Base-by-base conservation (phyloP, 2,113 vertebrate species). In the Fregata magnificens region DNA sequence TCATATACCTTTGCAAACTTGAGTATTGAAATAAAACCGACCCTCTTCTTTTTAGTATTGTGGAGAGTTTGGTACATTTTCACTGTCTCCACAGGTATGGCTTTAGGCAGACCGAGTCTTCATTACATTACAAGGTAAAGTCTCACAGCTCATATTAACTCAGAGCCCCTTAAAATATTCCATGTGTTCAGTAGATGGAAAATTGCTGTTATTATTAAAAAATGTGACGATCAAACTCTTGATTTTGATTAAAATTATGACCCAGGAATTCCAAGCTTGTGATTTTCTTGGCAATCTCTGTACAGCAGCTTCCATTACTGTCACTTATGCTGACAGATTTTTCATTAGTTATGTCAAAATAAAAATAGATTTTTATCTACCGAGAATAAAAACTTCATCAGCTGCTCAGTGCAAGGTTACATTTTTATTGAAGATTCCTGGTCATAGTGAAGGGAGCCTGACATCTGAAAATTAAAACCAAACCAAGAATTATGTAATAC, bases 301-400 rank as follows among this genome's bases (percentile, higher is more conserved):
- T 56, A 78, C 11, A 93, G 85, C 42, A 95, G 71, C 67, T 92
- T 83, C 92, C 70, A 94, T 96, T 95, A 93, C 79, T 74, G 88
- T 61, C 90, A 93, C 21, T 94, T 86, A 66, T 3, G 22, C 82
- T 90, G 92, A 92, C 38, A 86, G 59, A 38, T 59, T 82, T 93
- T 88, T 93, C 81, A 95, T 94, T 93, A 93, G 47, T 63, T 53
- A 55, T 71, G 79, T 86, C 96, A 97, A 95, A 97, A 96, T 80
- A 95, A 83, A 96, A 91, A 95, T 53, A 82, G 67, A 79, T 78
- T 89, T 83, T 89, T 87, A 94, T 89, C 91, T 85, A 45, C 9
- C 6, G 9, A 81, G 83, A 96, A 91, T 63, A 93, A 93, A 93
- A 93, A 49, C 22, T 81, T 93, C 9, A 86, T 59, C 53, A 88